phyloP scores from a whole-genome alignment of 1,140 invertebrate genomes.

The Pachypeltis micranthus region DNA sequence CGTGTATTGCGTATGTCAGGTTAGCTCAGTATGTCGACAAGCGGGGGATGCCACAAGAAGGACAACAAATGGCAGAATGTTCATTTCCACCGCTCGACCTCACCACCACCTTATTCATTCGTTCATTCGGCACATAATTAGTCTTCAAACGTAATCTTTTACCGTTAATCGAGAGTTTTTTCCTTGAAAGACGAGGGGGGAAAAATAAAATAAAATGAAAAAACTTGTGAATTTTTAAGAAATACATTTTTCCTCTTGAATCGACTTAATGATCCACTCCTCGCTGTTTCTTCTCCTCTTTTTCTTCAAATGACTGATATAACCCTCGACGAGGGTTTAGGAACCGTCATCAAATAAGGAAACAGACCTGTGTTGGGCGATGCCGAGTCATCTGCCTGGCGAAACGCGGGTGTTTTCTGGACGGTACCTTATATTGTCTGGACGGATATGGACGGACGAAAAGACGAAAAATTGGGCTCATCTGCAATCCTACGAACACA shows the following conservation, averaged over 20 bases:
- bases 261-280: neutral
- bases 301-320: too few relatives aligned
- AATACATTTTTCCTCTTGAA: neutral
- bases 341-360: too few relatives aligned
- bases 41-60: slow-evolving; percentile 93
- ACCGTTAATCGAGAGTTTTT: neutral
- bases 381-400: too few relatives aligned
- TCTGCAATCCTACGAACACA: too few relatives aligned
- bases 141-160: slow-evolving; percentile 7
- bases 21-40: slow-evolving; percentile 97
- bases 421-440: too few relatives aligned
- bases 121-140: slow-evolving; percentile 25
- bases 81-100: slow-evolving; percentile 75
- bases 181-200: neutral
- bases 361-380: too few relatives aligned
- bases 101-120: slow-evolving; percentile 26
- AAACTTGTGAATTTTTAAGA: neutral
- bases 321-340: too few relatives aligned
- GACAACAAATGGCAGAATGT: slow-evolving; percentile 97
- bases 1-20: slow-evolving; percentile 95
- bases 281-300: neutral
- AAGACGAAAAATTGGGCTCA: too few relatives aligned
- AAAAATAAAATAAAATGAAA: neutral
- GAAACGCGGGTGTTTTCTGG: too few relatives aligned
- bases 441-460: too few relatives aligned